Evolutionary conservation across 2,797 vertebrate genomes (phyloP), one percentile per base, ranked within the genome.

Genomic region (Enteromius anoplus): DNA sequence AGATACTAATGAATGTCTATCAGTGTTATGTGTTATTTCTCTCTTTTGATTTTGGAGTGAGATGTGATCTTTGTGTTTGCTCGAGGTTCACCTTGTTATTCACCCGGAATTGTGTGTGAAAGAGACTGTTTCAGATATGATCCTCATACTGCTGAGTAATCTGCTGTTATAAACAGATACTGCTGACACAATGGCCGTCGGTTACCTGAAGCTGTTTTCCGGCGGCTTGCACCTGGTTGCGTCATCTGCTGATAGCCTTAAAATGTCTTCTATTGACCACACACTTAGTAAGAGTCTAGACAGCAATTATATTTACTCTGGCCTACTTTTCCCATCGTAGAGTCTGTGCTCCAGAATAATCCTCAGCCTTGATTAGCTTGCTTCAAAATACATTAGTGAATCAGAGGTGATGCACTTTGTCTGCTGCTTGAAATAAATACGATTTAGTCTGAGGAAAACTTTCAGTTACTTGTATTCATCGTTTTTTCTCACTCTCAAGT

Each of bases 181-280:
- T 82, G 81, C 83, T 83, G 60, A 81, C 81, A 84, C 84, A 76
- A 80, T 75, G 66, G 73, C 73, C 72, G 19, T 78, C n/a, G 58
- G 51, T 29, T 84, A 86, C 66, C 81, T 84, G 85, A 76, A 76
- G 34, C 62, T 34, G 81, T 78, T 84, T 53, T 84, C 75, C 47
- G 32, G 21, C 49, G 53, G 84, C 53, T 87, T 87, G 81, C 86
- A 85, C 84, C 86, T 78, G 73, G 34, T 88, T 88, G 83, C 87
- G 60, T 88, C 85, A 88, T 82, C 81, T 37, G 77, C 23, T 86
- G 85, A 88, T 80, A 81, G 82, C 82, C 72, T 78, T 71, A 88
- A 86, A 88, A 83, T 78, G 79, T 82, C 76, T 83, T 73, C 62
- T 84, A 84, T 86, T 83, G 83, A 85, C 77, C 45, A 60, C 75